Evolutionary conservation across 2,797 vertebrate genomes (phyloP).

Genomic region (Macrochelys suwanniensis): DNA sequence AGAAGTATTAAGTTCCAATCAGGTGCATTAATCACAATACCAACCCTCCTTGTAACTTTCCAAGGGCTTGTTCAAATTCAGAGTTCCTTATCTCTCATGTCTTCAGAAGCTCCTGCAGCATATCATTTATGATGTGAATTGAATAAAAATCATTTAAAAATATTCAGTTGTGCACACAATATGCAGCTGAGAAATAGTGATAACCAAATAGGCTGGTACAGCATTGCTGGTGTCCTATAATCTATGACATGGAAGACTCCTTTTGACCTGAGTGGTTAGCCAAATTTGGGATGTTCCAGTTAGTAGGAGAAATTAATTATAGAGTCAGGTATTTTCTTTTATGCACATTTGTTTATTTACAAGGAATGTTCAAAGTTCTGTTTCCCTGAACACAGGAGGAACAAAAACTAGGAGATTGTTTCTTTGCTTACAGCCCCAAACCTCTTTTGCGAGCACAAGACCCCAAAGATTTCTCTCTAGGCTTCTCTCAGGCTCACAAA

Average conservation of each 20-base stretch:
- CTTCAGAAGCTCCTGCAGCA: background rate
- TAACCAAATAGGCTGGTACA: background rate
- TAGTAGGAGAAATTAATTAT: background rate
- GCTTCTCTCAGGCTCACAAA: background rate
- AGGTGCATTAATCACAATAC: background rate
- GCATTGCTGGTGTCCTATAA: background rate
- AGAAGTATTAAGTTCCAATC: background rate
- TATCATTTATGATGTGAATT: background rate
- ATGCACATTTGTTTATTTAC: background rate
- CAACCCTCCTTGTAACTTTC: background rate
- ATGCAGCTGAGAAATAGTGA: background rate
- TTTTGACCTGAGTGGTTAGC: background rate
- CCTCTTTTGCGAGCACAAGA: background rate
- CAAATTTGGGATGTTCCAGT: background rate
- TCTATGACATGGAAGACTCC: background rate
- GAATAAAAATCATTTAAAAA: background rate
- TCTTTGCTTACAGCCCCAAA: background rate
- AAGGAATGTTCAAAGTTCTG: background rate
- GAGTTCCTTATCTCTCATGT: background rate
- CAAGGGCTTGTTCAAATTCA: background rate
- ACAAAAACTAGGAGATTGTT: background rate
- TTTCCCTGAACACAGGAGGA: background rate
- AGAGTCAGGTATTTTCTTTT: background rate
- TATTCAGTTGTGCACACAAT: background rate
- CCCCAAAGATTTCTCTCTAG: background rate